phyloP scores from a whole-genome alignment of 2,888 invertebrate species.

The Ichneumoninae sp. region DNA sequence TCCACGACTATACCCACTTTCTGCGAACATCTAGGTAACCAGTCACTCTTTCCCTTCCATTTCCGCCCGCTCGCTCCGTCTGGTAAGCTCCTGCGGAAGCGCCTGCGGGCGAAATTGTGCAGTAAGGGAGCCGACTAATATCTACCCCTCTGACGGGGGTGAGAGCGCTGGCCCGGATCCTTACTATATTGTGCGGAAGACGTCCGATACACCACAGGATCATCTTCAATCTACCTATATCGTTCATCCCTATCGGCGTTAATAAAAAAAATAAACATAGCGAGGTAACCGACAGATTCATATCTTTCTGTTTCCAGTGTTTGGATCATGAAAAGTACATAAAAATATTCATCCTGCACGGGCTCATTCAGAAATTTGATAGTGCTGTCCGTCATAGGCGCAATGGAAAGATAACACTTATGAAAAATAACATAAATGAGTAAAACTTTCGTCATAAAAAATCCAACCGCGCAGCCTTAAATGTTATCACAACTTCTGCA shows the following conservation, averaged over 20 bases:
- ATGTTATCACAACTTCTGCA: too few relatives aligned
- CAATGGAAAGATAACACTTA: too few relatives aligned
- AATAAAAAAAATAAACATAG: background rate
- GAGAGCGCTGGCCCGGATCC: background rate
- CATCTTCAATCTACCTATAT: background rate
- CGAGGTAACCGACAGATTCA: background rate
- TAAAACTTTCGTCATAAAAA: too few relatives aligned
- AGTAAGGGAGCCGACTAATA: slow-evolving; percentile 35
- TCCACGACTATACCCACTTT: background rate
- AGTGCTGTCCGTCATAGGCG: too few relatives aligned
- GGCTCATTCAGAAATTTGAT: too few relatives aligned
- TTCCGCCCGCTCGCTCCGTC: slow-evolving; percentile 6
- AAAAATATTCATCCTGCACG: too few relatives aligned
- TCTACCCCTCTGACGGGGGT: slow-evolving; percentile 17
- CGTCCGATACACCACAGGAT: slow-evolving; percentile 10
- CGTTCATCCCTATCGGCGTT: background rate
- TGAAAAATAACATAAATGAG: too few relatives aligned
- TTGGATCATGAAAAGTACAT: background rate
- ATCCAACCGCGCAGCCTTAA: too few relatives aligned
- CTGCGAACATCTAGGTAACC: slow-evolving; percentile 7
- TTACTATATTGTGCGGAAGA: slow-evolving; percentile 11
- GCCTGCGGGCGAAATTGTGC: slow-evolving; percentile 15
- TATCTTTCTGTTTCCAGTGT: background rate
- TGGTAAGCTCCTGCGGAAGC: slow-evolving; percentile 16
- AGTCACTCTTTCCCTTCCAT: slow-evolving; percentile 10